A percentile compares a stretch with the other conserved stretches of the same genome.
These are phyloP conservation scores for Elegia similella DNA, from an alignment of 2,888 invertebrate genomes.

Conservation along the genomic window DNA sequence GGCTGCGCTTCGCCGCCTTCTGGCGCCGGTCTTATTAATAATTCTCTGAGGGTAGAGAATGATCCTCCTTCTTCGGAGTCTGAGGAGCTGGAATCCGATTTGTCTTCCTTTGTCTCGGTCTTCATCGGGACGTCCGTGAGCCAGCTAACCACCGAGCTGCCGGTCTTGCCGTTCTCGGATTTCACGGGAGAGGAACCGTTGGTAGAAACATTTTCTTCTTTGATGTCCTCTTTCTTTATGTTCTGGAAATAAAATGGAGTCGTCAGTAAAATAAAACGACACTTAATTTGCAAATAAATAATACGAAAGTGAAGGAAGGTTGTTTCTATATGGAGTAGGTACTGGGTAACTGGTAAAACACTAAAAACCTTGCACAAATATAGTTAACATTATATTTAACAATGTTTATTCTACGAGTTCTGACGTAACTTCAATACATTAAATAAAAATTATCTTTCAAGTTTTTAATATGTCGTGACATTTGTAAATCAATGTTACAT, in stretches of 20 bases:
- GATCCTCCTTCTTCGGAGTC: conserved; percentile 87
- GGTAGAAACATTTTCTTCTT: conserved; percentile 70
- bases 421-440: too few species aligned
- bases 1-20: conserved; percentile 71
- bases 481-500: too few species aligned
- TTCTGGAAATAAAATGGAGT: conserved; percentile 50
- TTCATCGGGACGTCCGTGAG: conserved; percentile 63
- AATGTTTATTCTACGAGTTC: too few species aligned
- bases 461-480: too few species aligned
- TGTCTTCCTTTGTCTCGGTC: conserved; percentile 61
- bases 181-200: conserved; percentile 71
- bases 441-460: too few species aligned
- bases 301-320: too few species aligned
- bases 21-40: conserved; percentile 87
- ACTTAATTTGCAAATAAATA: neutral
- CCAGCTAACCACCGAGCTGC: conserved; percentile 64
- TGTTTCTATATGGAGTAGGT: too few species aligned
- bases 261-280: neutral
- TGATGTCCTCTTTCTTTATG: conserved; percentile 73
- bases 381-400: too few species aligned
- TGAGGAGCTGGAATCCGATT: conserved; percentile 82
- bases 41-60: conserved; percentile 90
- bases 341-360: too few species aligned
- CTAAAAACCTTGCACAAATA: too few species aligned
- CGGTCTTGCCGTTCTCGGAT: conserved; percentile 69